Evolutionary conservation across 2,797 vertebrate genomes (phyloP), one percentile per base, ranked within the genome.

Genomic region (Platyrinchus mystaceus): DNA sequence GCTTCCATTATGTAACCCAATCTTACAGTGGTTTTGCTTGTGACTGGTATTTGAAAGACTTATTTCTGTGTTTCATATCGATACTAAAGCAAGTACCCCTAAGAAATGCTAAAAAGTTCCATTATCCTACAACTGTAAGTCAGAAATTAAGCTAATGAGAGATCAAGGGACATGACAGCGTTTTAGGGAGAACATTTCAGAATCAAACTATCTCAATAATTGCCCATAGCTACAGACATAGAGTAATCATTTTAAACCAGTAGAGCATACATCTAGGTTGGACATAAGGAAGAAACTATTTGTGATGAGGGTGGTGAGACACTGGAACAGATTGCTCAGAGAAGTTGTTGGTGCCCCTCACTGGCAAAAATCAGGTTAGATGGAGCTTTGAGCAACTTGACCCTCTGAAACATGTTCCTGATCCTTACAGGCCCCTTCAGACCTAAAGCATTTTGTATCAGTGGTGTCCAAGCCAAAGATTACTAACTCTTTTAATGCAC

Each of bases 11-110:
- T 26, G 69, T 55, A 91, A 86, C 8, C 24, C 46, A 56, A 12
- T 36, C 53, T 82, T 87, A 34, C 27, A 77, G 32, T 26, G 63
- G n/a, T 58, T 95, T 94, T 92, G 10, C n/a, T 91, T 60, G 74
- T 36, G 60, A 84, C 1, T 58, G 22, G 44, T 47, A 89, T 87
- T 50, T 84, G 30, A 74, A 90, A 68, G 55, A 67, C 19, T 41
- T 47, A 56, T 41, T 81, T 66, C 63, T 67, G 16, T 28, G 7
- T 37, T 77, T 70, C 52, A 59, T n/a, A 63, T 8, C 0, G 0
- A 55, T 32, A 74, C 17, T 74, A 80, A 83, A 74, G 24, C 26
- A 81, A 78, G 22, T 12, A 58, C 14, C 10, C 14, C 62, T 64
- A 50, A 93, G 77, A 85, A 79, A 75, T 26, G 4, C 21, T 18